Evolutionary conservation across 2,888 invertebrate species (phyloP), one percentile per base, ranked within the genome.

Genomic region (Noctua pronuba): DNA sequence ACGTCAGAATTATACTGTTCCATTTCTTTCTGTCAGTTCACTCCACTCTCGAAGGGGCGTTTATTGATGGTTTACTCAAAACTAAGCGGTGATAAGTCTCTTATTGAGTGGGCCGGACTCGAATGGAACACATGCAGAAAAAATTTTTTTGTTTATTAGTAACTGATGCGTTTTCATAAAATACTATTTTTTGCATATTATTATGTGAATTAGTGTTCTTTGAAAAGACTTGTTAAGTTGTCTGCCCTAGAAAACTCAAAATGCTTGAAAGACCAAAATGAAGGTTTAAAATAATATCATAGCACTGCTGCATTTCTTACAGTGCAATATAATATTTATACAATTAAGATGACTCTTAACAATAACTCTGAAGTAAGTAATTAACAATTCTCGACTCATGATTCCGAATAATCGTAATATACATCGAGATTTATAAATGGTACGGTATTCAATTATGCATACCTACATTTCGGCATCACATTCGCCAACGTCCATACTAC

Each of bases 401-500:
- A 49, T 49, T 21, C 49, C 49, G 24, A 52, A 24, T 52, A 52
- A 24, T 49, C 7, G 7, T 2, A 10, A 52, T 11, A 52, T 10
- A 10, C 10, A 52, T 52, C 24, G 8, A 5, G 21, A 49, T 8
- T 49, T 49, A 46, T 46, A 46, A 49, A 49, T 49, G 24, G 2
- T 21, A 24, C 49, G 21, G 49, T 49, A 49, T 55, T 55, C n/a
- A n/a, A 55, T 13, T 16, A 65, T 38, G 13, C 38, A 70, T 21
- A 5, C 4, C 16, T 62, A 16, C 10, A 44, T 73, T 73, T 46
- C 10, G 2, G 6, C 10, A 1, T 0, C 1, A 0, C 16, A 0
- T 28, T 62, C 41, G 83, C 77, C 82, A 85, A 82, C 74, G 77
- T 93, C 92, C 94, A 94, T 93, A 94, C 94, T 90, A 94, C 91